phyloP scores from a whole-genome alignment of 2,113 vertebrate genomes.

The Pachypanchax playfairii region DNA sequence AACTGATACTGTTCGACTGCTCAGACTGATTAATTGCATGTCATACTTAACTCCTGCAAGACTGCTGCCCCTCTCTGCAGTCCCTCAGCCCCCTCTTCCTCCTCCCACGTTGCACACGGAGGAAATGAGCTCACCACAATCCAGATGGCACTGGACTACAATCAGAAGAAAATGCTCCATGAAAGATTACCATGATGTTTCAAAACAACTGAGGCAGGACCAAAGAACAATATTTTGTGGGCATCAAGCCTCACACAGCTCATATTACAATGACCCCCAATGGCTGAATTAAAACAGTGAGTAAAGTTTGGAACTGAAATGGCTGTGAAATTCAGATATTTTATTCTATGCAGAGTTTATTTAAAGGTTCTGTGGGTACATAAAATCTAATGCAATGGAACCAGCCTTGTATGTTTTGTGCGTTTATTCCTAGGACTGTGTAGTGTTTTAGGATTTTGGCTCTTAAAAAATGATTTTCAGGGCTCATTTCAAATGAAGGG shows the following conservation, averaged over 20 bases:
- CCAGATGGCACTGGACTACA: conserved; percentile 83
- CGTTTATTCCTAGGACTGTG: too few relatives aligned
- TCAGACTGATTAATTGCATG: conserved; percentile 83
- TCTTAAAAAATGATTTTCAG: too few relatives aligned
- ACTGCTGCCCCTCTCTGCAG: conserved; percentile 62
- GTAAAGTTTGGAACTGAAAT: too few relatives aligned
- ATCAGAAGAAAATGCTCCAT: conserved; percentile 58
- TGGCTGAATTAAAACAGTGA: too few relatives aligned
- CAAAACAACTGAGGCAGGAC: conserved; percentile 10
- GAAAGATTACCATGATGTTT: conserved; percentile 77
- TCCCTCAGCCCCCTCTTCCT: conserved; percentile 19
- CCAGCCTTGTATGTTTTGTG: too few relatives aligned
- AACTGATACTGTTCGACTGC: conserved; percentile 81
- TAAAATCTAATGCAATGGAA: too few relatives aligned
- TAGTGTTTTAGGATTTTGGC: too few relatives aligned
- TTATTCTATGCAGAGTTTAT: too few relatives aligned
- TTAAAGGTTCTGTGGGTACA: too few relatives aligned
- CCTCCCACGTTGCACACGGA: conserved; percentile 79
- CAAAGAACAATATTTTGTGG: conserved; percentile 31
- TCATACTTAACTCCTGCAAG: conserved; percentile 83
- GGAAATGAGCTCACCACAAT: conserved; percentile 83
- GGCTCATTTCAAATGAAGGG: too few relatives aligned
- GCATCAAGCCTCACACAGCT: conserved; percentile 20
- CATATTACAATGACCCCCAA: too few relatives aligned
- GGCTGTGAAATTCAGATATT: too few relatives aligned